phyloP scores from a whole-genome alignment of 37 sponge, comb jelly and placozoan species.

The Mnemiopsis leidyi region DNA sequence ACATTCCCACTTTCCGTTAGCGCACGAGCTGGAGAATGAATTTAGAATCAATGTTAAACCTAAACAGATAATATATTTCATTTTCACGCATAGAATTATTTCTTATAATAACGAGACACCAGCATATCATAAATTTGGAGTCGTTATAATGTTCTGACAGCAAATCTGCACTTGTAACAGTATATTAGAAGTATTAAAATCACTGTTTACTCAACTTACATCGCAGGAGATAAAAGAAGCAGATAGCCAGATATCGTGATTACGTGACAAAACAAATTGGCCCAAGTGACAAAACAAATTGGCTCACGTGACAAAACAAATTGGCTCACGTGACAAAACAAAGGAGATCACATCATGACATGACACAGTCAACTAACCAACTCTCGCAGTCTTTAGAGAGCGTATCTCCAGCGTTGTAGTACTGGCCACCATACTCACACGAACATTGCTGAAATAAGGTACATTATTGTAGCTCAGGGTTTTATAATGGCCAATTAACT shows the following conservation, averaged over 20 bases:
- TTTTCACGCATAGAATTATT: no score
- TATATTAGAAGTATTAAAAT: no score
- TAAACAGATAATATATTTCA: neutral
- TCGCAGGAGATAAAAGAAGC: no score
- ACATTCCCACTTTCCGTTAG: conserved; percentile 62
- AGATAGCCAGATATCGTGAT: no score
- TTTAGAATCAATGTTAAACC: neutral
- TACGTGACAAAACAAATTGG: no score
- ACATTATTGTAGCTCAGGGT: neutral
- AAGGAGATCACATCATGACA: neutral
- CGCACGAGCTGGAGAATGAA: conserved; percentile 20
- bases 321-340: neutral
- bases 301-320: neutral
- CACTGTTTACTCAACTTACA: no score
- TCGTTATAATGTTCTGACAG: no score
- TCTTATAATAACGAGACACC: neutral
- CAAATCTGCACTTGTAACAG: no score
- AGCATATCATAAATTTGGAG: neutral
- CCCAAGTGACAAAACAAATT: neutral
- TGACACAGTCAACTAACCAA: conserved; percentile 24
- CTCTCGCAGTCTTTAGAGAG: conserved; percentile 59
- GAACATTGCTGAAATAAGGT: neutral
- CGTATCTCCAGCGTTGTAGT: conserved; percentile 17
- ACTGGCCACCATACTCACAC: conserved; percentile 22
- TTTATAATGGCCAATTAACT: no score